phyloP scores from a whole-genome alignment of 2,888 invertebrate genomes.

The Agrotis ipsilon region DNA sequence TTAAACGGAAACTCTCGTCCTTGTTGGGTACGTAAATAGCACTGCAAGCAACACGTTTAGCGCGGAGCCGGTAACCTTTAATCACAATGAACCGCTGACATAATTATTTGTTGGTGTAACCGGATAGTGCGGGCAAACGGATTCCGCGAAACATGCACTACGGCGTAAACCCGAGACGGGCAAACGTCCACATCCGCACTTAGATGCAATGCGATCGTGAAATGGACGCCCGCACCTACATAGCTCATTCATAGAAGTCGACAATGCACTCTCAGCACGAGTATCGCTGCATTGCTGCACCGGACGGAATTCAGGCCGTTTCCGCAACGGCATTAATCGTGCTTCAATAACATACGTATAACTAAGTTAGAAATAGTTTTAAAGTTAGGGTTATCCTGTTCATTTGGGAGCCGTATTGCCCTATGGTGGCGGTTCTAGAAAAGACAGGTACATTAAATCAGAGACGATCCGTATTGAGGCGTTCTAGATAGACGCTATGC shows the following conservation, averaged over 20 bases:
- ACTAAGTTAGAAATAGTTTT: constrained; percentile 28
- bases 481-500: constrained; percentile 87
- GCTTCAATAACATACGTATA: constrained; percentile 58
- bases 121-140: constrained; percentile 78
- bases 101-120: constrained; percentile 87
- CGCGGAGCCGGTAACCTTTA: constrained; percentile 77
- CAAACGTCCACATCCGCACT: constrained; percentile 80
- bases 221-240: constrained; percentile 74
- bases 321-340: constrained; percentile 69
- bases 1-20: constrained; percentile 80
- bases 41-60: constrained; percentile 58
- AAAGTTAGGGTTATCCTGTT: constrained; percentile 78
- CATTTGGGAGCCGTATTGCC: constrained; percentile 89
- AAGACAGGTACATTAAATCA: constrained; percentile 88
- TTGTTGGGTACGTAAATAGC: constrained; percentile 73
- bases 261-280: constrained; percentile 75
- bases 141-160: constrained; percentile 84
- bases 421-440: constrained; percentile 88
- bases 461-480: constrained; percentile 90
- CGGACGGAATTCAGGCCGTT: constrained; percentile 77
- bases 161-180: constrained; percentile 77
- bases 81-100: constrained; percentile 85
- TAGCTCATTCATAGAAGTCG: constrained; percentile 83
- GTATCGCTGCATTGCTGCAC: constrained; percentile 77
- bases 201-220: constrained; percentile 79